Conservation (phyloP, 2,113 vertebrate genomes). For the Catharus bicknelli region DNA sequence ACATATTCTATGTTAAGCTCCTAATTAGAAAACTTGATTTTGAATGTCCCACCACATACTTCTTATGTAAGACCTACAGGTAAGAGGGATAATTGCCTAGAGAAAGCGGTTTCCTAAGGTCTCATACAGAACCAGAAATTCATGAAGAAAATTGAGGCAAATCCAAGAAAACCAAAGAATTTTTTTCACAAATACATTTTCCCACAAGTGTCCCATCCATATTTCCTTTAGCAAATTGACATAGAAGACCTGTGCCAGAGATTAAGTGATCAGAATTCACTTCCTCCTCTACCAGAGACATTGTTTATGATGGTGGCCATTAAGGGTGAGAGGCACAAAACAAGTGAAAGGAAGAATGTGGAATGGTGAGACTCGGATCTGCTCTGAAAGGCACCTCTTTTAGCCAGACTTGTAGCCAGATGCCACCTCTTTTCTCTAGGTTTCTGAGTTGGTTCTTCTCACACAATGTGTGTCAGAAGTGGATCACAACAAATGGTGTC, state of each 20-base stretch:
- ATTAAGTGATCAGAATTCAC: not conserved
- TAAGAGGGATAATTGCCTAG: not conserved
- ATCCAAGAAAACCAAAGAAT: not conserved
- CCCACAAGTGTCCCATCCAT: not conserved
- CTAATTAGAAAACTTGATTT: not conserved
- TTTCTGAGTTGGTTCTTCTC: not conserved
- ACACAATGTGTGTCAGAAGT: accelerated
- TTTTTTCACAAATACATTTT: not conserved
- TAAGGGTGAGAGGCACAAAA: not conserved
- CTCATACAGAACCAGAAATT: not conserved
- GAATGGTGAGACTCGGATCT: not conserved
- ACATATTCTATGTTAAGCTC: not conserved
- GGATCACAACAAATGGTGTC: not conserved
- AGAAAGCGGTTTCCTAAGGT: not conserved
- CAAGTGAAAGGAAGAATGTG: not conserved
- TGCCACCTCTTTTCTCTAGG: not conserved
- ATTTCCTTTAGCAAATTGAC: not conserved
- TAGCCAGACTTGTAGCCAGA: not conserved
- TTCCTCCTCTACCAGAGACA: not conserved
- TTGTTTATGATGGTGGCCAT: not conserved
- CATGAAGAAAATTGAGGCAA: not conserved
- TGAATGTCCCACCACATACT: not conserved
- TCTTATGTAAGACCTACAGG: not conserved
- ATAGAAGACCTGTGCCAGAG: not conserved
- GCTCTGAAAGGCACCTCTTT: not conserved